phyloP scores from a whole-genome alignment of 1,140 invertebrate genomes.

The Micrasema longulum region DNA sequence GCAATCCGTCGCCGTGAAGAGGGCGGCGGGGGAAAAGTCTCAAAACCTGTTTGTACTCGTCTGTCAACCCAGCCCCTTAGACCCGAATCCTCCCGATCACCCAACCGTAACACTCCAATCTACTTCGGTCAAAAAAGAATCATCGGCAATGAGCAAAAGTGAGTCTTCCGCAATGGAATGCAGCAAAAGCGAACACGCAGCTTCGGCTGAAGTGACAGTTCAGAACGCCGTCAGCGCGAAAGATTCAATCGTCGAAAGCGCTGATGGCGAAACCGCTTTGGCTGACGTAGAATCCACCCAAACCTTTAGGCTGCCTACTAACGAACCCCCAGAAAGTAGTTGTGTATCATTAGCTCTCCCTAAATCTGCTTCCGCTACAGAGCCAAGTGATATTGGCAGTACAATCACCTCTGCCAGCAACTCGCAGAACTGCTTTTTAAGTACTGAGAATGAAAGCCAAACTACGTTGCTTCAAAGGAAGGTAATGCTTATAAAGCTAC shows the following conservation, averaged over 20 bases:
- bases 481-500: conserved; percentile 11
- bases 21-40: not conserved
- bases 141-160: not conserved
- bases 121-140: not conserved
- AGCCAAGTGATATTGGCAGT: not conserved
- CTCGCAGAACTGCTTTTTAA: no score
- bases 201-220: not conserved
- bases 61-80: conserved; percentile 17
- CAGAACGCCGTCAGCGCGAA: not conserved
- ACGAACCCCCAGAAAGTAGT: conserved; percentile 1
- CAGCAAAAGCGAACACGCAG: not conserved
- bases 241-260: not conserved
- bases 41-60: conserved; percentile 17
- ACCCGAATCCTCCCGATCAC: not conserved
- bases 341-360: not conserved
- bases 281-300: not conserved
- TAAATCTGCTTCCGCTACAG: not conserved
- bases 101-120: not conserved
- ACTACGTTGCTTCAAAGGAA: conserved; percentile 14
- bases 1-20: not conserved
- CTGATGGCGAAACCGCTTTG: not conserved
- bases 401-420: no score
- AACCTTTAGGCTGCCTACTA: conserved; percentile 14
- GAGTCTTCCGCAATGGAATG: conserved; percentile 11
- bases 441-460: conserved; percentile 1